Evolutionary conservation across 2,113 vertebrate species (phyloP).

Genomic region (Pachyramphus minor): DNA sequence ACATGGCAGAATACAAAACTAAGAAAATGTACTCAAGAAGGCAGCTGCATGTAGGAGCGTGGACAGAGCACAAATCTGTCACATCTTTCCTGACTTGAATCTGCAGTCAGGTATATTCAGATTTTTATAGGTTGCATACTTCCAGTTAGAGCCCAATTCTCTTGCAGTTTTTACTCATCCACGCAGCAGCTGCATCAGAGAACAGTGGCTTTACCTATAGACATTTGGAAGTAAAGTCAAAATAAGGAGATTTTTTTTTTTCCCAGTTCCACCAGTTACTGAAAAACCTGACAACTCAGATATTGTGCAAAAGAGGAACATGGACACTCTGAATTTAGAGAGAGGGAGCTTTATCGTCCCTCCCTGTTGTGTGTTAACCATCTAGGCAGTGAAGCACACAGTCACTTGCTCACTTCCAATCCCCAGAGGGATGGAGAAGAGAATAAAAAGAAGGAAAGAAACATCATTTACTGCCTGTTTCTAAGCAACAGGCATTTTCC

Average conservation of each 20-base stretch:
- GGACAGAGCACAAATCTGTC: neutral
- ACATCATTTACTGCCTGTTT: neutral
- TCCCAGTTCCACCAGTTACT: neutral
- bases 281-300: neutral
- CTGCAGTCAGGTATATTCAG: neutral
- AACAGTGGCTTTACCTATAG: neutral
- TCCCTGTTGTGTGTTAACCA: neutral
- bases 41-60: neutral
- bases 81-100: neutral
- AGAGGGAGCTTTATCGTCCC: neutral
- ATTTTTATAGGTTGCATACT: neutral
- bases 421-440: neutral
- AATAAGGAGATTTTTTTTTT: neutral
- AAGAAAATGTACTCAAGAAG: neutral
- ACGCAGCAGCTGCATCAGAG: neutral
- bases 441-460: neutral
- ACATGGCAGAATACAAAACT: accelerated
- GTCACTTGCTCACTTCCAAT: neutral
- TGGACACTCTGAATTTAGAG: neutral
- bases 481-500: neutral
- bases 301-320: neutral
- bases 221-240: neutral
- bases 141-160: neutral
- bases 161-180: neutral
- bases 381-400: neutral